phyloP scores from a whole-genome alignment of 1,140 invertebrate genomes.

The Drosophila pruinosa region DNA sequence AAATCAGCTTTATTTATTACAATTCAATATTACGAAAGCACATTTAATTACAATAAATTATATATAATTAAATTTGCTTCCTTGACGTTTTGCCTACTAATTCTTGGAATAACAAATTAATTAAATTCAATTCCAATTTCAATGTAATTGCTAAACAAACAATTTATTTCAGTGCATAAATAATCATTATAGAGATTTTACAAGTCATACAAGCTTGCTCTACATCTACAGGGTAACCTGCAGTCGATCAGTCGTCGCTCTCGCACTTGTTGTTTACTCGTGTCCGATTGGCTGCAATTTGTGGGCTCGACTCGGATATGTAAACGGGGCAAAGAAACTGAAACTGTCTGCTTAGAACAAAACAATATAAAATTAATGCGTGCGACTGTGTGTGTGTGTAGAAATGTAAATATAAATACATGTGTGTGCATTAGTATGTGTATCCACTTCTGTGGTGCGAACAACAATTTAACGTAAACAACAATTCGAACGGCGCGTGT shows the following conservation, averaged over 20 bases:
- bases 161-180: too few relatives aligned
- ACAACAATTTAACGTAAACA: slow-evolving; percentile 35
- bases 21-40: too few relatives aligned
- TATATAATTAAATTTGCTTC: too few relatives aligned
- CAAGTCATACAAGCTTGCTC: too few relatives aligned
- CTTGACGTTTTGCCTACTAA: too few relatives aligned
- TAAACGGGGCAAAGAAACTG: slow-evolving; percentile 26
- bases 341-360: slow-evolving; percentile 1
- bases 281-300: slow-evolving; percentile 51
- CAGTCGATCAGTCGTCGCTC: not conserved
- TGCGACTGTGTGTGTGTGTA: slow-evolving; percentile 8
- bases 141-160: not conserved
- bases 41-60: too few relatives aligned
- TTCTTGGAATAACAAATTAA: too few relatives aligned
- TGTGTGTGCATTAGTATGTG: slow-evolving; percentile 4
- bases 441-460: slow-evolving; percentile 11
- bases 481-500: slow-evolving; percentile 37
- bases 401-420: not conserved
- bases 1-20: too few relatives aligned
- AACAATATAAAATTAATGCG: slow-evolving; percentile 1
- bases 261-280: slow-evolving; percentile 41
- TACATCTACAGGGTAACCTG: slow-evolving; percentile 2
- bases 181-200: too few relatives aligned
- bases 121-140: too few relatives aligned
- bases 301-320: slow-evolving; percentile 53